These are phyloP conservation scores for Cherax destructor DNA, from an alignment of 1,140 invertebrate species.

Conservation along the genomic window DNA sequence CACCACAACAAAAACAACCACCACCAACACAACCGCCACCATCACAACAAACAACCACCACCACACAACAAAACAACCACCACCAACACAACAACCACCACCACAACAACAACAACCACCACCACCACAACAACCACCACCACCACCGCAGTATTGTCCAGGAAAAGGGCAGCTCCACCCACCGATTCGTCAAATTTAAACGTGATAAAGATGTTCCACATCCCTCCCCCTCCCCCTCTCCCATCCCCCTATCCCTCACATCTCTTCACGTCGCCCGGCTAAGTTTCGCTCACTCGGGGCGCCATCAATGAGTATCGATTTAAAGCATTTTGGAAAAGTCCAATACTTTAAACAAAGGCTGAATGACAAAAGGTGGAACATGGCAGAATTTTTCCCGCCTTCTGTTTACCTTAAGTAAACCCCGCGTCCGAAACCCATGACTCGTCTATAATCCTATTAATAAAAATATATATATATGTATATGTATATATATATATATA, in stretches of 20 bases:
- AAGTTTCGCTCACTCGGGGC: constrained; percentile 23
- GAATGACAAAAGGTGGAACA: constrained; percentile 58
- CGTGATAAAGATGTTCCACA: constrained; percentile 55
- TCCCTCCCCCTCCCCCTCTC: neutral
- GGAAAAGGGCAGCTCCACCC: constrained; percentile 10
- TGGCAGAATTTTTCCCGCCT: constrained; percentile 60
- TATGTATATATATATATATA: too few species aligned
- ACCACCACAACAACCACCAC: too few species aligned
- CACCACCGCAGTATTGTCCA: neutral
- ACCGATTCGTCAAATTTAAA: constrained; percentile 63
- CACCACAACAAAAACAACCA: too few species aligned
- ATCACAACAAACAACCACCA: too few species aligned
- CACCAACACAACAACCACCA: too few species aligned
- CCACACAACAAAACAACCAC: too few species aligned
- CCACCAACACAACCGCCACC: too few species aligned
- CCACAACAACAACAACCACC: too few species aligned
- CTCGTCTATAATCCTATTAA: constrained; percentile 54
- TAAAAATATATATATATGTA: neutral
- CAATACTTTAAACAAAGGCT: constrained; percentile 50
- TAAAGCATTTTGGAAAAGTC: constrained; percentile 49
- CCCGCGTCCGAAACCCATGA: constrained; percentile 51
- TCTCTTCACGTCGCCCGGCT: constrained; percentile 3
- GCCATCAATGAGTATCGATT: constrained; percentile 31
- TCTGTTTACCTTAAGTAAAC: constrained; percentile 47
- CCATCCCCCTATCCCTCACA: constrained; percentile 1